These are phyloP conservation scores for Ormyrus pomaceus DNA, from an alignment of 2,888 invertebrate genomes.

Conservation along the genomic window DNA sequence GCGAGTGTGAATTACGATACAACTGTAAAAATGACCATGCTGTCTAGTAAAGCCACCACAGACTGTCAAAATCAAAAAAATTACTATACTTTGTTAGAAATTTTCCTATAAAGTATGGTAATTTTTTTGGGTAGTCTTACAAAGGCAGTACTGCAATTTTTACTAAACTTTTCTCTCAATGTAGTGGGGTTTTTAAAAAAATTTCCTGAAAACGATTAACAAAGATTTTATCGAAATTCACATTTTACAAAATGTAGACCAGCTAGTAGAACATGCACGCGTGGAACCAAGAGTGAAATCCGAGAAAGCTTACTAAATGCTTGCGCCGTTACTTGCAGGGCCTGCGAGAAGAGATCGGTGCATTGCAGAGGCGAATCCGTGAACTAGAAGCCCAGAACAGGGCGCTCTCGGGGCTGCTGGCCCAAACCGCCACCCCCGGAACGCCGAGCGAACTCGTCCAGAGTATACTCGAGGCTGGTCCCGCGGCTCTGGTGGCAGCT, in stretches of 20 bases:
- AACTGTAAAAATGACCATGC: no score
- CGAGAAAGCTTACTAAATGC: neutral
- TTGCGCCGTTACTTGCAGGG: slow-evolving; percentile 77
- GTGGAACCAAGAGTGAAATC: neutral
- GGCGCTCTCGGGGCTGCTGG: slow-evolving; percentile 83
- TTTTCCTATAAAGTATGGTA: no score
- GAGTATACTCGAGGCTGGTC: slow-evolving; percentile 70
- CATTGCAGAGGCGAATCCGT: slow-evolving; percentile 84
- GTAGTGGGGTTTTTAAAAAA: neutral
- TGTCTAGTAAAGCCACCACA: no score
- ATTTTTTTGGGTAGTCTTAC: no score
- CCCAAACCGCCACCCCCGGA: slow-evolving; percentile 80
- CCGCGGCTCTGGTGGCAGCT: slow-evolving; percentile 75
- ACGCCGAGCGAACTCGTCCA: slow-evolving; percentile 72
- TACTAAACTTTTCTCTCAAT: neutral
- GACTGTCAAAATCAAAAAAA: no score
- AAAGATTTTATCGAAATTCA: neutral
- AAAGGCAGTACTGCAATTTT: neutral
- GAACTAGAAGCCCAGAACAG: slow-evolving; percentile 89
- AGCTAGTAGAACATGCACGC: neutral
- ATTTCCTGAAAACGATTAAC: neutral
- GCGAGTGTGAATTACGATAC: no score
- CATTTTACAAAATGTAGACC: no score
- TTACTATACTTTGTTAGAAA: no score
- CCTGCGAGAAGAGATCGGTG: slow-evolving; percentile 86